Conservation (phyloP, 92 coral and sea anemone genomes). For the Muricea muricata region DNA sequence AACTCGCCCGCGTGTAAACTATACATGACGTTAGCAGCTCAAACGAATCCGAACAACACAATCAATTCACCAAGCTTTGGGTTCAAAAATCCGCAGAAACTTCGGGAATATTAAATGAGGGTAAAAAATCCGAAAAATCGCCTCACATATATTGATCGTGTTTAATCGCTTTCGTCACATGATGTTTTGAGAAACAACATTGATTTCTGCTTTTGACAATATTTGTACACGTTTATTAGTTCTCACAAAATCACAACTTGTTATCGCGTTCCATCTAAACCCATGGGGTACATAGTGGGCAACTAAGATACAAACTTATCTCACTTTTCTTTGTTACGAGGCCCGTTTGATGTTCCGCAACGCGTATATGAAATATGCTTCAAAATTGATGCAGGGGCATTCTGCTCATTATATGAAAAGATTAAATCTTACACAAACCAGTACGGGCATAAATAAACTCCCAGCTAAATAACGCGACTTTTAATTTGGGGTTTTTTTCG, state of each 20-base stretch:
- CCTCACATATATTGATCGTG: too few species aligned
- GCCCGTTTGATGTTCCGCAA: slow-evolving; percentile 20
- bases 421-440: neutral
- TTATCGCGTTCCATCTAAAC: neutral
- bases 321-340: neutral
- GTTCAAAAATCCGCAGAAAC: too few species aligned
- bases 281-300: neutral
- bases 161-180: too few species aligned
- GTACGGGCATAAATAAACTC: neutral
- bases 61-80: too few species aligned
- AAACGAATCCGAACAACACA: too few species aligned
- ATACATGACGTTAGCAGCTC: too few species aligned
- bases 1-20: too few species aligned
- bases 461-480: neutral
- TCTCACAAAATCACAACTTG: neutral
- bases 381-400: neutral
- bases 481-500: neutral
- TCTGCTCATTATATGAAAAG: slow-evolving; percentile 19
- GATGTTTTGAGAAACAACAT: neutral
- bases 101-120: too few species aligned
- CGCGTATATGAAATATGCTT: neutral
- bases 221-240: neutral
- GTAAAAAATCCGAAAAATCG: too few species aligned
- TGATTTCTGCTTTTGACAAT: neutral
- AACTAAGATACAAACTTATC: slow-evolving; percentile 13